Base-by-base conservation (phyloP, 2,797 vertebrate species). In the Sebastes matsubarae region DNA sequence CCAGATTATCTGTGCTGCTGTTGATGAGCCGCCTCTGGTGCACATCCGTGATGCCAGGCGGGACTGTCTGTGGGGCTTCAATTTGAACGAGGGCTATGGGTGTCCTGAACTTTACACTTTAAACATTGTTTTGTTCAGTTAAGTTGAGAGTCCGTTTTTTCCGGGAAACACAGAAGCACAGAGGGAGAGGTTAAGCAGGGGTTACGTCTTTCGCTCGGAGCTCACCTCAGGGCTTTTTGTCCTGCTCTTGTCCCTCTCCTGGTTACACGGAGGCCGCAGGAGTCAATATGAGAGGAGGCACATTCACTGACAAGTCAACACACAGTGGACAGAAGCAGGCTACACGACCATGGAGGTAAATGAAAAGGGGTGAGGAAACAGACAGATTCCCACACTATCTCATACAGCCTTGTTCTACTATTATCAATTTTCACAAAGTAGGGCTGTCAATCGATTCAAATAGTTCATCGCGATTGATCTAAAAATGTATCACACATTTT, bases 11-110 rank as follows among this genome's bases (percentile, higher is more conserved):
- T 71, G 60, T 68, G 80, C 55, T 30, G 65, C 72, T 59, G 61
- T 30, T 81, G 83, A 87, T 82, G 75, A 75, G 83, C 66, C 52
- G 74, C 87, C 73, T 72, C 32, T 46, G 29, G 85, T 66, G 71
- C 58, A 72, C 75, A 68, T 72, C 75, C 24, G 24, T 12, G 66
- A 85, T 77, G 67, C 73, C 29, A 16, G 55, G 25, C 25, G 24
- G n/a, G 29, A 52, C 38, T 54, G 46, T 69, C 59, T 72, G 68
- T 30, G 18, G 58, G 68, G 34, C 73, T 78, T 36, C 25, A 58
- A 73, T 67, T 78, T 69, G 46, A 77, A 36, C 34, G 22, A 70
- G 30, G 29, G 27, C 14, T 8, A 9, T 8, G 12, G n/a, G 34
- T 75, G 7, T 50, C 50, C 24, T 55, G 42, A 57, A 68, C 30